Evolutionary conservation across 2,797 vertebrate species (phyloP), one percentile per base, ranked within the genome.

Genomic region (Cyclopterus lumpus): DNA sequence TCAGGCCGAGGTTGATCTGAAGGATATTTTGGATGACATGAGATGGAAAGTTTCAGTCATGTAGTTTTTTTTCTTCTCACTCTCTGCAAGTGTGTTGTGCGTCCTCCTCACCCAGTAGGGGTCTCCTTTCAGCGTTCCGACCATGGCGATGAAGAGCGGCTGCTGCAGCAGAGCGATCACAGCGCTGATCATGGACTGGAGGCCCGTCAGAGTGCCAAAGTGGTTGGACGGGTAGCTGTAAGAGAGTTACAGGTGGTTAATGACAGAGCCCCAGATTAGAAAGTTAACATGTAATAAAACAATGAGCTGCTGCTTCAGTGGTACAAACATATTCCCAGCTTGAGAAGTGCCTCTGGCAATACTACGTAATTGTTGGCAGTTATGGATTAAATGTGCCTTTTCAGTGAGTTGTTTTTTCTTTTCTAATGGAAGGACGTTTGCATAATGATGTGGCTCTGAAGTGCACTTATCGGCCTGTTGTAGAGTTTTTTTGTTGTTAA

Each of bases 181-280:
- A 0, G 97, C 97, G 1, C 97, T 98, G 88, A 97, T 94, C 90
- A 97, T 95, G 4, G 97, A 98, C 94, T 98, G 97, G 58, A 98
- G 94, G 32, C 97, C 97, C 0, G 96, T 98, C 86, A 98, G 90
- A 0, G 97, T 97, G 28, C 97, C 97, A 24, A 98, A 98, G 88
- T 98, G 96, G 85, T 95, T 95, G 61, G 97, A 96, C 0, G 97
- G 97, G 73, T 97, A 98, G 64, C 97, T 98, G 92, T 48, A 44
- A 20, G 81, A 67, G 65, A 84, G 12, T 81, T 0, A 54, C 2
- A 4, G 8, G 14, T 22, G 63, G 46, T 84, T 71, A 86, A 18
- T 9, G 24, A 71, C 0, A 8, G 68, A 71, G 22, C 42, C 34
- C 20, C 57, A 20, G 9, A 55, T 59, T 22, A 51, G 38, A 34